Base-by-base conservation (phyloP, 1,140 invertebrate genomes). In the Protaetia brevitarsis region DNA sequence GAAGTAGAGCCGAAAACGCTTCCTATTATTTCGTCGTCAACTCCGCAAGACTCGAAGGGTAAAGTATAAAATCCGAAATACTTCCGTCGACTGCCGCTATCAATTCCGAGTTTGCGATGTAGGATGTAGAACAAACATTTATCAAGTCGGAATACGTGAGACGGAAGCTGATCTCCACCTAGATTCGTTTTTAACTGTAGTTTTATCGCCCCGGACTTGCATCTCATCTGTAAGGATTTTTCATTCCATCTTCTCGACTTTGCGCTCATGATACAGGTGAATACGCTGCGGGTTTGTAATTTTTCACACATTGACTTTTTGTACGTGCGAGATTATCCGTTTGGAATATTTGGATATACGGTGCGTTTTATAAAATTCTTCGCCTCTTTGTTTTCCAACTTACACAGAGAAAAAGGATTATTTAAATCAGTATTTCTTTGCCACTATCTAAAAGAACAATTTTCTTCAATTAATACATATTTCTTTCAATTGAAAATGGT, bases 91-190 rank as follows among this genome's bases (percentile, higher is more conserved):
- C n/a, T n/a, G n/a, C 63, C 56, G 23, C 63, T 45, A 64, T 64
- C 63, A 64, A 64, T 64, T 64, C 45, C 41, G 45, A 64, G 63
- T 64, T 64, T 64, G 63, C 37, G 36, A 45, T 29, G 41, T 45
- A 45, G 60, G 60, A 62, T 62, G 41, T 34, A 37, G 60, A 62
- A 51, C 61, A 37, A 63, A 63, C 63, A 64, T 64, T 64, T 64
- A 64, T 64, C 63, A 64, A 64, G 41, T 45, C 19, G 10, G 60
- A 36, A 8, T 62, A 62, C 60, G 60, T 62, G 34, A 34, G 31
- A 23, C 60, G 23, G 63, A 51, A 30, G 37, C 63, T 28, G 63
- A 64, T 64, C 45, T 64, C 45, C 36, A 45, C 26, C 41, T 45
- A 45, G 41, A 45, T 45, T 45, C 41, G 41, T 45, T 45, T 45